Evolutionary conservation across 2,113 vertebrate species (phyloP).

Genomic region (Macrotus californicus): DNA sequence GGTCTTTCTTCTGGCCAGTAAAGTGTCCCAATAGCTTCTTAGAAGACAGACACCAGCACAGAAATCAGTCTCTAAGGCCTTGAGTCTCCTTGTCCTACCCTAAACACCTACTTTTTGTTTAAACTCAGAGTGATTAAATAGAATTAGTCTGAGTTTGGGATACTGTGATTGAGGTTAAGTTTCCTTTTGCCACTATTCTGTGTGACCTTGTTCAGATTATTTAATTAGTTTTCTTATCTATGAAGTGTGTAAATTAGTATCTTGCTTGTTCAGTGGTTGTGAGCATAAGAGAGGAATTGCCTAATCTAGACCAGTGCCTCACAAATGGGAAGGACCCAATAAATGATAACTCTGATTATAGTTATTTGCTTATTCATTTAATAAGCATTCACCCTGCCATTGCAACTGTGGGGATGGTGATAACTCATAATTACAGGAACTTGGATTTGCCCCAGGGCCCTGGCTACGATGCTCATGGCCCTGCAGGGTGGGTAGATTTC

Average conservation of each 20-base stretch:
- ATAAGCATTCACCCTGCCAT: not conserved
- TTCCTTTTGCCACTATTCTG: not conserved
- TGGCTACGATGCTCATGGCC: not conserved
- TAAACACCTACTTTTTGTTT: not conserved
- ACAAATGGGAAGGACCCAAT: not conserved
- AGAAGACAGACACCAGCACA: not conserved
- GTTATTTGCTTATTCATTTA: not conserved
- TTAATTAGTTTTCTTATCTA: not conserved
- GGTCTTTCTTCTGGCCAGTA: not conserved
- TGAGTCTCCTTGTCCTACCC: not conserved
- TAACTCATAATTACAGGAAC: slow-evolving; percentile 9
- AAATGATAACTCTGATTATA: not conserved
- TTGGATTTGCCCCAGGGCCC: not conserved
- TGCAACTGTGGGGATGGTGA: slow-evolving; percentile 30
- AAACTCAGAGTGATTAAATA: not conserved
- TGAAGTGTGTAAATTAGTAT: not conserved
- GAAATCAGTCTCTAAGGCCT: not conserved
- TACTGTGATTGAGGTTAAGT: not conserved
- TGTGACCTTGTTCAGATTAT: not conserved
- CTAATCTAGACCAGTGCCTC: not conserved
- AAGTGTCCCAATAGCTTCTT: not conserved
- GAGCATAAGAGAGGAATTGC: not conserved
- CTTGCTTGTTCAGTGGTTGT: not conserved
- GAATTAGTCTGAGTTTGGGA: not conserved
- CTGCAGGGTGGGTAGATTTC: not conserved